Conservation (phyloP, 1,140 invertebrate species). For the Halyomorpha halys region DNA sequence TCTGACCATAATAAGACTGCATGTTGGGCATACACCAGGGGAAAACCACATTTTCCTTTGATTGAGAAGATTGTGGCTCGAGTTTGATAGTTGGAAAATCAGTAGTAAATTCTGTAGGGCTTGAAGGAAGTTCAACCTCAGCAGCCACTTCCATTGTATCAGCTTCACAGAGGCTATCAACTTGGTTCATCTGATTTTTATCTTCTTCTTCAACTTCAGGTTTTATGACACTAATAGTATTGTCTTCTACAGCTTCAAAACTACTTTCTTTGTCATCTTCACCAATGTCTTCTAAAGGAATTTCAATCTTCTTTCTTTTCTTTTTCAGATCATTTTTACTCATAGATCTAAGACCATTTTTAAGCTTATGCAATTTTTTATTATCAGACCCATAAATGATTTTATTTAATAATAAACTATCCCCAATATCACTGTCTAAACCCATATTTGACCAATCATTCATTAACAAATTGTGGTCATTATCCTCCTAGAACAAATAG, state of each 20-base stretch:
- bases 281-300: constrained; percentile 5
- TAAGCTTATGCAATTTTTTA: constrained; percentile 20
- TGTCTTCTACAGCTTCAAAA: not conserved
- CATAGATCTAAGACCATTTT: constrained; percentile 1
- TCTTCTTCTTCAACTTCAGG: not conserved
- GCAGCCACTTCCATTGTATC: not conserved
- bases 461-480: constrained; percentile 11
- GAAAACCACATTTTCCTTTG: not conserved
- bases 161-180: constrained; percentile 5
- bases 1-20: not conserved
- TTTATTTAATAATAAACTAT: constrained; percentile 17
- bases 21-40: not conserved
- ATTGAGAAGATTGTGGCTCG: not conserved
- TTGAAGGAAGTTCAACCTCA: constrained; percentile 3
- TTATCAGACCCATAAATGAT: constrained; percentile 1
- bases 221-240: not conserved
- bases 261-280: constrained; percentile 9
- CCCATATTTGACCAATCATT: constrained; percentile 26
- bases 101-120: not conserved
- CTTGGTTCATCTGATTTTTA: constrained; percentile 7
- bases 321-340: constrained; percentile 17
- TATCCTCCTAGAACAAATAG: constrained; percentile 18
- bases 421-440: constrained; percentile 5
- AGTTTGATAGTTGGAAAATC: not conserved
- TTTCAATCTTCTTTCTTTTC: constrained; percentile 9